A percentile compares a stretch with the other conserved stretches of the same genome.
phyloP scores from a whole-genome alignment of 2,797 vertebrate genomes.

The Thunnus albacares region DNA sequence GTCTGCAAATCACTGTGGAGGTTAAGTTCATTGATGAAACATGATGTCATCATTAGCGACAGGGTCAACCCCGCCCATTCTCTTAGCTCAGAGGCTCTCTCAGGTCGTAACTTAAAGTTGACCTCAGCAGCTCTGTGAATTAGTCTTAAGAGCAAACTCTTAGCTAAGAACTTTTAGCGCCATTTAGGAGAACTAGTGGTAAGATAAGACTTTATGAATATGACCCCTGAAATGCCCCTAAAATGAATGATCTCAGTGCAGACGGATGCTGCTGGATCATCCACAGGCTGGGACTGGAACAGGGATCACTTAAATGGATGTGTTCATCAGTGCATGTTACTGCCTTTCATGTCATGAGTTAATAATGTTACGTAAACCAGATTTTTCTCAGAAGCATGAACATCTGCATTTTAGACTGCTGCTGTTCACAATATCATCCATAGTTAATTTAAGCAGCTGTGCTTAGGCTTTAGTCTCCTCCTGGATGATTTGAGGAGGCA shows the following conservation, averaged over 20 bases:
- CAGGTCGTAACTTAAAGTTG: too few relatives aligned
- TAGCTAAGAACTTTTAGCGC: too few relatives aligned
- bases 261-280: slow-evolving; percentile 13
- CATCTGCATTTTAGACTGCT: not conserved
- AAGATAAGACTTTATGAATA: too few relatives aligned
- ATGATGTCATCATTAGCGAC: too few relatives aligned
- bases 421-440: not conserved
- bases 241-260: not conserved
- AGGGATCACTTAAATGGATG: slow-evolving; percentile 16
- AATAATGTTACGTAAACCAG: slow-evolving; percentile 47
- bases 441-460: slow-evolving; percentile 4
- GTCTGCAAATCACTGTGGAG: too few relatives aligned
- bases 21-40: too few relatives aligned
- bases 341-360: slow-evolving; percentile 27
- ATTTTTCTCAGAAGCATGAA: slow-evolving; percentile 23
- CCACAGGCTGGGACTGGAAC: slow-evolving; percentile 3
- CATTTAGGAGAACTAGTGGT: too few relatives aligned
- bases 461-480: not conserved
- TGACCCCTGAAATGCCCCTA: too few relatives aligned
- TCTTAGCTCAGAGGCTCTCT: too few relatives aligned
- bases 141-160: too few relatives aligned
- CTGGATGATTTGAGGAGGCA: not conserved
- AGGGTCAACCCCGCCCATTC: too few relatives aligned
- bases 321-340: slow-evolving; percentile 18
- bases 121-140: too few relatives aligned